These are phyloP conservation scores for Pleuronectes platessa DNA, from an alignment of 2,113 vertebrate genomes.

Conservation along the genomic window DNA sequence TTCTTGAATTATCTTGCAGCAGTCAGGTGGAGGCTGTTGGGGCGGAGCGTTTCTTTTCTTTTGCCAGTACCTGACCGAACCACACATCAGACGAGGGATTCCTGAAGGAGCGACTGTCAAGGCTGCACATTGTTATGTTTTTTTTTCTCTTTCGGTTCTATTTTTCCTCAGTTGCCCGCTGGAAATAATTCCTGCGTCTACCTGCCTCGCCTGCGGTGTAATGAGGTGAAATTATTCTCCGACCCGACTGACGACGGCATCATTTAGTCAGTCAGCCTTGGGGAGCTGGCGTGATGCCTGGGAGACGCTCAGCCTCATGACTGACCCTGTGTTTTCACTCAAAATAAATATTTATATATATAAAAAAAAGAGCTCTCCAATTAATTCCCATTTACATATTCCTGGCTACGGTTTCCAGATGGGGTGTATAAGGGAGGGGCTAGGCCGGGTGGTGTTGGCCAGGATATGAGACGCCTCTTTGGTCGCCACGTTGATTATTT, in stretches of 20 bases:
- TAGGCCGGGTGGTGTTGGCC: slow-evolving; percentile 32
- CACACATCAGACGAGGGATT: slow-evolving; percentile 34
- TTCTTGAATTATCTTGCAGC: slow-evolving; percentile 55
- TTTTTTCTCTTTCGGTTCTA: slow-evolving; percentile 45
- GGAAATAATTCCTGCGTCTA: slow-evolving; percentile 90
- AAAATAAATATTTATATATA: slow-evolving; percentile 87
- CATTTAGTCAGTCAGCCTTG: slow-evolving; percentile 59
- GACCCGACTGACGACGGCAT: slow-evolving; percentile 60
- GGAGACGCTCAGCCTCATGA: slow-evolving; percentile 70
- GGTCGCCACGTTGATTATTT: slow-evolving; percentile 83
- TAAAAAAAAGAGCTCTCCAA: slow-evolving; percentile 82
- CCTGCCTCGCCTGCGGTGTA: slow-evolving; percentile 85
- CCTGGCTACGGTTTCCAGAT: slow-evolving; percentile 80
- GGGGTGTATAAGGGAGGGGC: slow-evolving; percentile 48
- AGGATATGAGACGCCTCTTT: slow-evolving; percentile 78
- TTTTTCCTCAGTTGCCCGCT: slow-evolving; percentile 77
- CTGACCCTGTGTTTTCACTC: slow-evolving; percentile 89
- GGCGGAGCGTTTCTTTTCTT: not conserved
- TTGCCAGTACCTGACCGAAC: slow-evolving; percentile 3
- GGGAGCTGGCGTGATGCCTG: slow-evolving; percentile 81
- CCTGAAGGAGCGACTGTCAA: slow-evolving; percentile 24
- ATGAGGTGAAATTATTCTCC: slow-evolving; percentile 93
- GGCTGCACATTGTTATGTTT: slow-evolving; percentile 68
- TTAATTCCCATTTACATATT: slow-evolving; percentile 94
- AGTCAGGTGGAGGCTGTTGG: slow-evolving; percentile 66